Base-by-base conservation (phyloP, 23 tunicate genomes). In the Ciona savignyi region DNA sequence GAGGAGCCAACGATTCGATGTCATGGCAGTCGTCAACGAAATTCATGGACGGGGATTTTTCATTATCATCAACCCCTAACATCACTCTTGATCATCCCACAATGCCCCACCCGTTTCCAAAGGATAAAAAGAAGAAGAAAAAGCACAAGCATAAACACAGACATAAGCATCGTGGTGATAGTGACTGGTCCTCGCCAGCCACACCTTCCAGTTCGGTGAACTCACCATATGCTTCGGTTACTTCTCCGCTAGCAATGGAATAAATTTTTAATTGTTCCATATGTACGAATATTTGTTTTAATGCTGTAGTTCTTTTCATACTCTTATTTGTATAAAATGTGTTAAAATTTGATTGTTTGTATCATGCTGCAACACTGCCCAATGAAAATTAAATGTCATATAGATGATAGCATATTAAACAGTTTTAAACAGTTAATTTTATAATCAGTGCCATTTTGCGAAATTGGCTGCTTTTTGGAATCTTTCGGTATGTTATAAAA, bases 181-280 rank as follows among this genome's bases (percentile, higher is more conserved):
- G 96, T 33, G 96, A 82, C 70, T 88, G 79, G 80, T 88, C 96
- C 22, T 88, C 96, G 21, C 96, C 96, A 34, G 83, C 87, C 24
- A 88, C 88, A 24, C 86, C 96, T 1, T 65, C 75, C 49, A 75
- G 87, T 31, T 51, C 87, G 30, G 80, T 82, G 23, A 67, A 74
- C 75, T 82, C 87, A 22, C 87, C 87, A 20, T 82, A 74, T 82
- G 80, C 61, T 22, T 67, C 80, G 4, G 79, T 65, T 2, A 74
- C 60, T 66, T 88, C 96, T 2, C 96, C 96, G 1, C 42, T n/a
- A n/a, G n/a, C n/a, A n/a, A n/a, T 79, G 56, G 56, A 42, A 42
- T 77, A 61, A 62, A 31, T 35, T 78, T 42, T 42, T n/a, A n/a
- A n/a, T n/a, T n/a, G n/a, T n/a, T n/a, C n/a, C n/a, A n/a, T n/a